A percentile compares a stretch with the other conserved stretches of the same genome.
phyloP scores from a whole-genome alignment of 2,113 vertebrate species.

The Ahaetulla prasina region DNA sequence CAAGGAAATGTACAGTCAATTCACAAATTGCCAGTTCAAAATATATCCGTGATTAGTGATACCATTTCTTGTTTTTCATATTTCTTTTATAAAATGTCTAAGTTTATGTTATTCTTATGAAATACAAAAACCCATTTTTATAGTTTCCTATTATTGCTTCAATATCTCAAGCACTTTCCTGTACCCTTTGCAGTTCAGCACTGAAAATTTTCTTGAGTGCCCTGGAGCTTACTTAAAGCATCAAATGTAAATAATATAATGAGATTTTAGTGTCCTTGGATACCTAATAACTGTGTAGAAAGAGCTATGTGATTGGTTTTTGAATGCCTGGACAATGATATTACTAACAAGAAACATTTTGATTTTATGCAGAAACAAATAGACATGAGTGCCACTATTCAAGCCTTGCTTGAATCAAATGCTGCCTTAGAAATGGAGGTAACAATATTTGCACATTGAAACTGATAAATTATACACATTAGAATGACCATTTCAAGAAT shows the following conservation, averaged over 20 bases:
- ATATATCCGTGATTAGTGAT: background rate
- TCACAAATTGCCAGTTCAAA: background rate
- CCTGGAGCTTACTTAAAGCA: background rate
- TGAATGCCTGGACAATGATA: constrained; percentile 26
- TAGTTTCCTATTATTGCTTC: background rate
- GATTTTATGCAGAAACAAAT: constrained; percentile 76
- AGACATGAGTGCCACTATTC: constrained; percentile 77
- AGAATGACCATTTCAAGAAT: constrained; percentile 12
- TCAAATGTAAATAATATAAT: background rate
- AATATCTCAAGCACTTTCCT: background rate
- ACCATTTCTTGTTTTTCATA: background rate
- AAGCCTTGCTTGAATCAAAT: constrained; percentile 73
- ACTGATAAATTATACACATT: constrained; percentile 30
- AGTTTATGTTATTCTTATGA: background rate
- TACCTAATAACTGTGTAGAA: constrained; percentile 2
- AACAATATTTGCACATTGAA: constrained; percentile 55
- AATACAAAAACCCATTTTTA: background rate
- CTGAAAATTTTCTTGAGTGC: background rate
- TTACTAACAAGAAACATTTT: constrained; percentile 47
- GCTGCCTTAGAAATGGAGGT: constrained; percentile 83
- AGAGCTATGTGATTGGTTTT: constrained; percentile 31
- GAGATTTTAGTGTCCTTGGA: background rate
- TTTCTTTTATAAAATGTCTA: background rate
- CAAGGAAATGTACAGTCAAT: background rate
- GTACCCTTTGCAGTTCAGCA: background rate